Evolutionary conservation across 2,797 vertebrate species (phyloP), one percentile per base, ranked within the genome.

Genomic region (Anniella stebbinsi): DNA sequence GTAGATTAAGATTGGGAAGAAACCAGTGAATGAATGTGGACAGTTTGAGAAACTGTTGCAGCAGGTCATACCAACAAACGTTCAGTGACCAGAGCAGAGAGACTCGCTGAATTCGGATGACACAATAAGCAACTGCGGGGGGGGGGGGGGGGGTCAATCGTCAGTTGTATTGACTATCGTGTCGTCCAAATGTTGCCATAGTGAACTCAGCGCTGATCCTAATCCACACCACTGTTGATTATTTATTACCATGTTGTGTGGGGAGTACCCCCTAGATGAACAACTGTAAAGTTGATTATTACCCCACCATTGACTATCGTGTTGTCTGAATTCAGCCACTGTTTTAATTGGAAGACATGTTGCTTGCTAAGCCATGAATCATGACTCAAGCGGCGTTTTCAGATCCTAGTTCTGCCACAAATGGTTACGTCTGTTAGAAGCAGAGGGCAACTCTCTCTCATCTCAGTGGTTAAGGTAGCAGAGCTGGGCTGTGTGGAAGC

Each of bases 401-500:
- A 84, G 48, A 85, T 83, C 87, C 91, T 88, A 45, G 38, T 73
- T 91, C 87, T 92, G 85, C 91, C 78, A 80, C 86, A 80, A 33
- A 90, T 30, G 91, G 94, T 96, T 90, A 91, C 89, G 94, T 60
- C 2, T 12, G 57, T 90, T 94, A 89, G 94, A 88, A 93, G 89
- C 88, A 0, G 0, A 92, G 83, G 18, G 67, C 91, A 54, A 86
- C 48, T 48, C 48, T 48, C 48, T 57, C 84, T 92, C 82, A 91
- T 38, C 28, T 30, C 73, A 77, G 17, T 18, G 36, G 25, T 36
- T 51, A 33, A 33, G 25, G 9, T 48, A 78, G 25, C 48, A 87
- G n/a, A 57, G 33, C n/a, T 72, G 30, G 38, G 25, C 23, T 18
- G 25, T n/a, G 25, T 30, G 28, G 67, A 72, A 72, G 48, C 48